phyloP scores from a whole-genome alignment of 2,888 invertebrate genomes.

The Anoncus sp. region DNA sequence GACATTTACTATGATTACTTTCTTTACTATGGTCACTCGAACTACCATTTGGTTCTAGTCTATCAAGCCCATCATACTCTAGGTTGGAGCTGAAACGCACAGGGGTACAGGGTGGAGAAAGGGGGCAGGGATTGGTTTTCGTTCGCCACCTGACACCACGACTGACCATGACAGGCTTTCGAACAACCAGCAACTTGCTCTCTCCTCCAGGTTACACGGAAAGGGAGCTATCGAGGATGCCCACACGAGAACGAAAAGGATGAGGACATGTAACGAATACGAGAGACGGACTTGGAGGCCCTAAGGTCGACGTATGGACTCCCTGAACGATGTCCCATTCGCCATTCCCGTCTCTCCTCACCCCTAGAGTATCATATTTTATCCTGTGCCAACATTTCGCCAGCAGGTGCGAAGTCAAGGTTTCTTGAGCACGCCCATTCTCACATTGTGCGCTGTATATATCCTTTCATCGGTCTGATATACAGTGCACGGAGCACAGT shows the following conservation, averaged over 20 bases:
- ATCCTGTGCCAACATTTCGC: conserved; percentile 3
- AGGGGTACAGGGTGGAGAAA: conserved; percentile 8
- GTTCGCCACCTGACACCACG: conserved; percentile 67
- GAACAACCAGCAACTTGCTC: not conserved
- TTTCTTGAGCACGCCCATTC: conserved; percentile 13
- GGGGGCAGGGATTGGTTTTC: conserved; percentile 45
- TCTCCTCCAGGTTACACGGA: conserved; percentile 4
- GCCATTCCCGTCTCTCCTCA: conserved; percentile 31
- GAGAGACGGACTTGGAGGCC: not conserved
- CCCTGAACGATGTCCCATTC: not conserved
- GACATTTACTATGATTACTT: conserved; percentile 10
- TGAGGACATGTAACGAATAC: not conserved
- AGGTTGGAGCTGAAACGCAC: conserved; percentile 1
- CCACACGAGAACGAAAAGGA: conserved; percentile 12
- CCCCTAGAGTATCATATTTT: conserved; percentile 40
- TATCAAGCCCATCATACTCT: conserved; percentile 2
- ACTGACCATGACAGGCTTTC: not conserved
- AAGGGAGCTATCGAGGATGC: not conserved
- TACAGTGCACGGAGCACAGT: not conserved
- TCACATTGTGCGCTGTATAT: conserved; percentile 4
- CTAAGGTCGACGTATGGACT: not conserved
- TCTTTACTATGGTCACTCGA: too few relatives aligned
- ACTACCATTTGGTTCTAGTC: not conserved
- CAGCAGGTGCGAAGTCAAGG: conserved; percentile 45
- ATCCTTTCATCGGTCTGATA: not conserved